phyloP scores from a whole-genome alignment of 2,888 invertebrate genomes.

The Drosophila subsilvestris region DNA sequence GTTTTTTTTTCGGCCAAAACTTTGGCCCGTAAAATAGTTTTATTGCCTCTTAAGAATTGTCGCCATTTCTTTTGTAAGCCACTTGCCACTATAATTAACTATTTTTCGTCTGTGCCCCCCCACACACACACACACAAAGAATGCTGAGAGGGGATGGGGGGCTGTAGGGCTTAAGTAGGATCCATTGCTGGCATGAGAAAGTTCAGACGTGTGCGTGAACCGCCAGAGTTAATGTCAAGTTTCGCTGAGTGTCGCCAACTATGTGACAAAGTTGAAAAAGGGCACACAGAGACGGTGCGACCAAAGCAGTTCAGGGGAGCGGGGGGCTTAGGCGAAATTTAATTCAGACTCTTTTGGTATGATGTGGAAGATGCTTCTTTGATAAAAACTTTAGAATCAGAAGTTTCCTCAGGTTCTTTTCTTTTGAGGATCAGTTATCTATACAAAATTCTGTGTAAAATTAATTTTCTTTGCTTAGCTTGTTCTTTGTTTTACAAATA shows the following conservation, averaged over 20 bases:
- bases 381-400: too few relatives aligned
- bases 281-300: conserved; percentile 31
- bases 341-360: too few relatives aligned
- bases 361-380: too few relatives aligned
- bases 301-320: neutral
- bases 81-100: conserved; percentile 72
- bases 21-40: conserved; percentile 74
- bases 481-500: too few relatives aligned
- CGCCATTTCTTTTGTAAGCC: conserved; percentile 60
- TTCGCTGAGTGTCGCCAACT: conserved; percentile 51
- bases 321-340: neutral
- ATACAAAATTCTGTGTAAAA: too few relatives aligned
- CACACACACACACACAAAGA: conserved; percentile 14
- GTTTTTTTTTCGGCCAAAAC: conserved; percentile 46
- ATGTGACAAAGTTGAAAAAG: conserved; percentile 46
- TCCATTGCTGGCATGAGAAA: conserved; percentile 41
- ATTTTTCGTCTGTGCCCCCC: conserved; percentile 60
- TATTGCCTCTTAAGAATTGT: conserved; percentile 61
- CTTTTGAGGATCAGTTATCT: too few relatives aligned
- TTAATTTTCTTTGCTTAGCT: too few relatives aligned
- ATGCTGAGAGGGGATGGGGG: conserved; percentile 3
- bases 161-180: conserved; percentile 34
- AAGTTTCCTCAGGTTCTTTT: too few relatives aligned
- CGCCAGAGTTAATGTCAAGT: conserved; percentile 57
- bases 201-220: conserved; percentile 49